These are phyloP conservation scores for Mareca penelope DNA, from an alignment of 2,797 vertebrate genomes.

Conservation along the genomic window DNA sequence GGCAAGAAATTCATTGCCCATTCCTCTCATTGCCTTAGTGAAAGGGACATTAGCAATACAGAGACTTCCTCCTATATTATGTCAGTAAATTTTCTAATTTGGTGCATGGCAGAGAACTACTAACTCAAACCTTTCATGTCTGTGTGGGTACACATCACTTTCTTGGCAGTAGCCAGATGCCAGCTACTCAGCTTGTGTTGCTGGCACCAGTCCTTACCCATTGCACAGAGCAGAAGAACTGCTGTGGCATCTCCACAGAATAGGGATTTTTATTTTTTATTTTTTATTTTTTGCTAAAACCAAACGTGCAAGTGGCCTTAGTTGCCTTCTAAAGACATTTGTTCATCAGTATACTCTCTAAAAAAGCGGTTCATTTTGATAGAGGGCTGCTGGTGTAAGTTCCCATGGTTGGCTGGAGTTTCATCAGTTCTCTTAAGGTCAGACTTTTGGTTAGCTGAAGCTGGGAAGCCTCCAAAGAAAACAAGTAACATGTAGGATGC, in stretches of 20 bases:
- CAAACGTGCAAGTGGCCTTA: background rate
- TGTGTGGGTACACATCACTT: background rate
- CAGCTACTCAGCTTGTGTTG: accelerated
- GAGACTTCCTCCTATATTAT: background rate
- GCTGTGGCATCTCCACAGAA: background rate
- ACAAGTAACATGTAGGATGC: background rate
- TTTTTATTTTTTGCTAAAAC: background rate
- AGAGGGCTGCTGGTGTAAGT: background rate
- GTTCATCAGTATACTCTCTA: background rate
- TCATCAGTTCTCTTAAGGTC: background rate
- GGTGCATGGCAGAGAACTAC: accelerated
- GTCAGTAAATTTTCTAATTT: background rate
- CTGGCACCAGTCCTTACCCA: background rate
- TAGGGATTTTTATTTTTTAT: background rate
- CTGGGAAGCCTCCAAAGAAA: background rate
- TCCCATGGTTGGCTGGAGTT: background rate
- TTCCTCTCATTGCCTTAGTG: background rate
- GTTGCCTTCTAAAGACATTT: background rate
- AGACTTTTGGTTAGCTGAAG: accelerated
- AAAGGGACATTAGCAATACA: background rate
- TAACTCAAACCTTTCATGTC: background rate
- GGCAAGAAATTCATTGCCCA: background rate
- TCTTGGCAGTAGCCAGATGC: background rate
- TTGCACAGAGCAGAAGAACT: background rate
- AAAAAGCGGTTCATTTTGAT: background rate